phyloP scores from a whole-genome alignment of 2,888 invertebrate genomes.

The Lasioglossum marginatum region DNA sequence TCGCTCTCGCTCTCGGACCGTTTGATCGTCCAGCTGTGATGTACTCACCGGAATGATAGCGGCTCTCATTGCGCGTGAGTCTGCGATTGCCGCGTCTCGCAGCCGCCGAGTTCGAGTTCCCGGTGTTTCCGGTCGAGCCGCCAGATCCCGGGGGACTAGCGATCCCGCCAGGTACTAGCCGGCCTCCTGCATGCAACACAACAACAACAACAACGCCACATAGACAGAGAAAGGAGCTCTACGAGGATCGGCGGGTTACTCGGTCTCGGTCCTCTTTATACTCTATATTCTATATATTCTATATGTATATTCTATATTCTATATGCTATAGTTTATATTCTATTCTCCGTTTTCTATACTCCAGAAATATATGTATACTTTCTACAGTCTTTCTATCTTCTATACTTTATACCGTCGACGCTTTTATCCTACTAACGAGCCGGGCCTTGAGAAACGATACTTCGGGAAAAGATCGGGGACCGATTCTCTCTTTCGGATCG shows the following conservation, averaged over 20 bases:
- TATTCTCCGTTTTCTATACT: not conserved
- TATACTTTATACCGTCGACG: not conserved
- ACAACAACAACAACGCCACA: constrained; percentile 81
- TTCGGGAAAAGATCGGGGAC: too few relatives aligned
- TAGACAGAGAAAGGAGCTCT: constrained; percentile 76
- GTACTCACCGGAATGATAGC: constrained; percentile 97
- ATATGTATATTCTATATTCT: not conserved
- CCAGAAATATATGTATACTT: not conserved
- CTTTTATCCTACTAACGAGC: not conserved
- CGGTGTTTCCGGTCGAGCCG: constrained; percentile 84
- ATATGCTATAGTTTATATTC: not conserved
- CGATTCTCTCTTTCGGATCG: not conserved
- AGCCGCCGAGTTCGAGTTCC: constrained; percentile 84
- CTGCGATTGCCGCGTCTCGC: constrained; percentile 93
- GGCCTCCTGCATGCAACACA: constrained; percentile 85
- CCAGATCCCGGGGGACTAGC: constrained; percentile 85
- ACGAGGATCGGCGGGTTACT: constrained; percentile 51
- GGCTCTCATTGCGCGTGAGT: constrained; percentile 96
- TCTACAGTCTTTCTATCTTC: not conserved
- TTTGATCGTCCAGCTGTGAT: constrained; percentile 44
- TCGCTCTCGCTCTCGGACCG: not conserved
- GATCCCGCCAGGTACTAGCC: constrained; percentile 82
- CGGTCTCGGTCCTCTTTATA: not conserved
- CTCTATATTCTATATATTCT: not conserved
- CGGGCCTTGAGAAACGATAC: constrained; percentile 25